These are phyloP conservation scores for Hofmannophila pseudospretella DNA, from an alignment of 2,888 invertebrate species.

Conservation along the genomic window DNA sequence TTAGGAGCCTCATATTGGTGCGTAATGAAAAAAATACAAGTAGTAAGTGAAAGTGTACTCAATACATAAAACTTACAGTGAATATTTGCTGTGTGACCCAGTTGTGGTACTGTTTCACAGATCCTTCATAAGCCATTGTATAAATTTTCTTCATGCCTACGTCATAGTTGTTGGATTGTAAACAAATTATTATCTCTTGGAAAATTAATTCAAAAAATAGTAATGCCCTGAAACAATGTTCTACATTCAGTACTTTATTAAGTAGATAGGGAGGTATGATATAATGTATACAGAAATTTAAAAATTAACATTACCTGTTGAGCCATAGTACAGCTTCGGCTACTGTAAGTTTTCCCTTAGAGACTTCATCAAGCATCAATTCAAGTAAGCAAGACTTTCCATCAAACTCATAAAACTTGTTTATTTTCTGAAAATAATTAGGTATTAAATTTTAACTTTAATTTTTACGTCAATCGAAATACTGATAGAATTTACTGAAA, in stretches of 20 bases:
- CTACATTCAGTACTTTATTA: no score
- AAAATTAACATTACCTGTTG: conserved; percentile 79
- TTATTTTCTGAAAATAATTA: conserved; percentile 77
- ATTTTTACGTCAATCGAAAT: no score
- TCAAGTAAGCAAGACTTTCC: conserved; percentile 80
- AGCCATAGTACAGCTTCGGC: conserved; percentile 85
- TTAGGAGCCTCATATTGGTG: no score
- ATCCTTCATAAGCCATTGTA: conserved; percentile 82
- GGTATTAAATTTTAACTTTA: not conserved
- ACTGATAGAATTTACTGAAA: no score
- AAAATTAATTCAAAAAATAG: conserved; percentile 80
- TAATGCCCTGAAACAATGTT: conserved; percentile 78
- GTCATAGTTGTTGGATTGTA: conserved; percentile 54
- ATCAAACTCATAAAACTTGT: conserved; percentile 72
- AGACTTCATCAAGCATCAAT: conserved; percentile 80
- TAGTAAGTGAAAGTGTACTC: no score
- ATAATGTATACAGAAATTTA: no score
- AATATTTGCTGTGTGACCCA: conserved; percentile 87
- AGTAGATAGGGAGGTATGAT: no score
- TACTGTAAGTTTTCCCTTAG: conserved; percentile 66
- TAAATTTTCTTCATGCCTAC: conserved; percentile 81
- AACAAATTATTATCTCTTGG: conserved; percentile 70
- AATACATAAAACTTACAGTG: conserved; percentile 80
- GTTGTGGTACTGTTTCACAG: conserved; percentile 85
- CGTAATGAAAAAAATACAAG: no score